Evolutionary conservation across 2,797 vertebrate genomes (phyloP), one percentile per base, ranked within the genome.

Genomic region (Holocentrus rufus): DNA sequence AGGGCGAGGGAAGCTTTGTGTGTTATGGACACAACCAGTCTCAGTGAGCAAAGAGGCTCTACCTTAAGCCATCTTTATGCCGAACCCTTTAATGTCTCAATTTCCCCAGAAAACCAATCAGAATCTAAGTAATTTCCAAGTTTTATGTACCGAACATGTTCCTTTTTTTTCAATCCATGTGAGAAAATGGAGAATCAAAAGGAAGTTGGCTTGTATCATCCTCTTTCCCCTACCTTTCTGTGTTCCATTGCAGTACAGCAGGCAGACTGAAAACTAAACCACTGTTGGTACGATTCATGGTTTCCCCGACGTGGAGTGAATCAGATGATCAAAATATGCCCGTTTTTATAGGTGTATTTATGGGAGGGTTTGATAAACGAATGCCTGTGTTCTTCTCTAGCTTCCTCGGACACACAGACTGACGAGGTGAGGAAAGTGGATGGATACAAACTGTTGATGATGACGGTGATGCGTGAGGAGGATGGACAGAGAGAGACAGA

Each of bases 1-100:
- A 22, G 46, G 69, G 46, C 53, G 46, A 57, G 36, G 50, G 65
- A 72, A 83, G 71, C 69, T 59, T 69, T 23, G 47, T 44, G 46
- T 66, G 20, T 77, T 17, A 82, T 66, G 57, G 77, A 64, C 69
- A 74, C 74, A 69, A 75, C 75, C 85, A 91, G 88, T 91, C 87
- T 91, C 91, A 88, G 87, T 84, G 83, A 90, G 77, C 46, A 85
- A 76, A 84, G 78, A 87, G 83, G 85, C 84, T 86, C 82, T 82
- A 69, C 80, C 87, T 82, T 86, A 66, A 87, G 72, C 89, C 88
- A 88, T 77, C 86, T 81, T 88, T 58, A 85, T 85, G 83, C 56
- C 82, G 83, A 69, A 87, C 81, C 49, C 52, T 75, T 44, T 18
- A 30, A 53, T 34, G 47, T 76, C 57, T 78, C 46, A 74, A 63